Evolutionary conservation across 1,140 invertebrate genomes (phyloP).

Genomic region (Hormaphis cornu): DNA sequence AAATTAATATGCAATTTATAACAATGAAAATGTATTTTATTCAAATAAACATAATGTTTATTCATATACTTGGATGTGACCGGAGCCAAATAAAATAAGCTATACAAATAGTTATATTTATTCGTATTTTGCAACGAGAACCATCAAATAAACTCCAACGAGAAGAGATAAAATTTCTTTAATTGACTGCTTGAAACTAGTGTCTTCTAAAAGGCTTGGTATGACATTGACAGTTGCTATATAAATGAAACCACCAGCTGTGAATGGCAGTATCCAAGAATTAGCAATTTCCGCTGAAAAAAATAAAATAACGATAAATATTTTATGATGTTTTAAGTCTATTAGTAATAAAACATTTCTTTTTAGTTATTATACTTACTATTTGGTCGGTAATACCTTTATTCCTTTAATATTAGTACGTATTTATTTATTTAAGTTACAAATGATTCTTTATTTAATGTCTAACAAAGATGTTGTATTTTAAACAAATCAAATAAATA

Average conservation of each 20-base stretch:
- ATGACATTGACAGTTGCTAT: slow-evolving; percentile 95
- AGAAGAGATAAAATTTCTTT: slow-evolving; percentile 76
- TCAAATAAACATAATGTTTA: not conserved
- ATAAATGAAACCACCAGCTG: slow-evolving; percentile 96
- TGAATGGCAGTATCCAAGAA: slow-evolving; percentile 85
- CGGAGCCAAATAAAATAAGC: not conserved
- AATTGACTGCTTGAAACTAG: slow-evolving; percentile 72
- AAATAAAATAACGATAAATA: not conserved
- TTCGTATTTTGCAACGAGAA: slow-evolving; percentile 78
- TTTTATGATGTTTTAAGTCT: too few species aligned
- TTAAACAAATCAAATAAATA: not conserved
- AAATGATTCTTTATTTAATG: too few species aligned
- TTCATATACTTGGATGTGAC: not conserved
- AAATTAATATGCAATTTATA: not conserved
- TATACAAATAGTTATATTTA: slow-evolving; percentile 42
- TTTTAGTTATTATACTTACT: too few species aligned
- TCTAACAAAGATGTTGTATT: too few species aligned
- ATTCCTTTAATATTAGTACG: not conserved
- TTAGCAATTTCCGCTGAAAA: slow-evolving; percentile 61
- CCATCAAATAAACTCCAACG: slow-evolving; percentile 84
- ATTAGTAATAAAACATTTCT: too few species aligned
- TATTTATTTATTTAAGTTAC: not conserved
- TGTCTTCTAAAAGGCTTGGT: slow-evolving; percentile 80
- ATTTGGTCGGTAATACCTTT: too few species aligned
- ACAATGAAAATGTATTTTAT: not conserved